Conservation (phyloP, 2,888 invertebrate genomes). For the Sinodicranocentrus sp. region DNA sequence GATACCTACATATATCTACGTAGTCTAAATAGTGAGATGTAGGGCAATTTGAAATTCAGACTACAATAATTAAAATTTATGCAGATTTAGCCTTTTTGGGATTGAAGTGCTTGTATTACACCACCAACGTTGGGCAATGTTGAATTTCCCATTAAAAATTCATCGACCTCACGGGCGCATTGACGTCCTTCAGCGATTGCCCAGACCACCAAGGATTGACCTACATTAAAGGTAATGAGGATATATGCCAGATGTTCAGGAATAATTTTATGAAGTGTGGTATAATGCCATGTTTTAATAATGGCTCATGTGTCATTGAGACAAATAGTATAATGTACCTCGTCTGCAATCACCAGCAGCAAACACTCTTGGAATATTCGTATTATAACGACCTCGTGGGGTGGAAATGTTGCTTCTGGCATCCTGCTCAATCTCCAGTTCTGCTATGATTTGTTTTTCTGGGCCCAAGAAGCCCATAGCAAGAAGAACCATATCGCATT, state of each 20-base stretch:
- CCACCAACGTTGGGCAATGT: conserved; percentile 96
- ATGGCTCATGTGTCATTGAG: neutral
- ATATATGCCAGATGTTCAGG: too few species aligned
- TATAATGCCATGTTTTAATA: neutral
- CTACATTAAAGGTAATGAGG: conserved; percentile 33
- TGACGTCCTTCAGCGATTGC: conserved; percentile 99
- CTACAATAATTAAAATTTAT: conserved; percentile 11
- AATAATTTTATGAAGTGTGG: neutral
- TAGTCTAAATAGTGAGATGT: too few species aligned
- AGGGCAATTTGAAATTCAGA: conserved; percentile 43
- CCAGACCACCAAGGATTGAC: conserved; percentile 99
- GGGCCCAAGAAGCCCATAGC: conserved; percentile 99
- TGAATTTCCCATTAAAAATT: conserved; percentile 87
- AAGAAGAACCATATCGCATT: conserved; percentile 93
- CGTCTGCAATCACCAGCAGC: conserved; percentile 99
- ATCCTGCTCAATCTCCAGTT: conserved; percentile 89
- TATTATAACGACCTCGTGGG: conserved; percentile 86
- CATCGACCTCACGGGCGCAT: conserved; percentile 96
- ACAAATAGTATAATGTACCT: conserved; percentile 79
- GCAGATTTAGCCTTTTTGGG: conserved; percentile 76
- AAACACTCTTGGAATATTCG: conserved; percentile 90
- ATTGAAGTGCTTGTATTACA: conserved; percentile 80
- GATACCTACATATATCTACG: too few species aligned
- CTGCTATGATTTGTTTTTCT: conserved; percentile 91
- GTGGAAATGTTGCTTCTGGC: conserved; percentile 95